Evolutionary conservation across 2,888 invertebrate genomes (phyloP), one percentile per base, ranked within the genome.

Genomic region (Teleiodes luculella): DNA sequence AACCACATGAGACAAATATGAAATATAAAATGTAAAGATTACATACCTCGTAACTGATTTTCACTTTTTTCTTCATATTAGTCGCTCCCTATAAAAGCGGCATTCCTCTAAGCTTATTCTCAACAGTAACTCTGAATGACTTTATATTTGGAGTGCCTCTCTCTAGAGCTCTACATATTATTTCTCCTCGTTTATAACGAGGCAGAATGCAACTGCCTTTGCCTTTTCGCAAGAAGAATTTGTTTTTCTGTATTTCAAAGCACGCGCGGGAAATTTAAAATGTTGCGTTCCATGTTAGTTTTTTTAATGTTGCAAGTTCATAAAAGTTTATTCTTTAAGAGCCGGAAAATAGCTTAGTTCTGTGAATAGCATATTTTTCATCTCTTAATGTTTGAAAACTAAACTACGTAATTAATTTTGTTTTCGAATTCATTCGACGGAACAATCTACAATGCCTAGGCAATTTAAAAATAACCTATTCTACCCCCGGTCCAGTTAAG

Each of bases 101-200:
- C n/a, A 28, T 43, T 43, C 20, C 28, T 20, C 24, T 43, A 43
- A 43, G 43, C 43, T 43, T 43, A 43, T 43, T 35, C 35, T 48
- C 48, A n/a, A n/a, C n/a, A n/a, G n/a, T n/a, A n/a, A 33, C 48
- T 31, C 24, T 51, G 51, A 55, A 55, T 55, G 55, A 55, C 55
- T 55, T 55, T 51, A 55, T 51, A 51, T 51, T 51, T 55, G 20
- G 16, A 55, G 51, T 20, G 46, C 39, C 46, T 33, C 55, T 55
- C 14, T n/a, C 13, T 49, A 28, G 6, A 37, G 45, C 46, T 50
- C 37, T 46, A 20, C 43, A 51, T 55, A 46, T 55, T 54, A 55
- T 55, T 55, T 55, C 46, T 55, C 46, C 47, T 37, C 16, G 55
- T 46, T 55, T 55, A 51, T 48, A 37, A 54, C 18, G 50, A 51